These are phyloP conservation scores for Trichopoda pennipes DNA, from an alignment of 2,888 invertebrate species.

Conservation along the genomic window DNA sequence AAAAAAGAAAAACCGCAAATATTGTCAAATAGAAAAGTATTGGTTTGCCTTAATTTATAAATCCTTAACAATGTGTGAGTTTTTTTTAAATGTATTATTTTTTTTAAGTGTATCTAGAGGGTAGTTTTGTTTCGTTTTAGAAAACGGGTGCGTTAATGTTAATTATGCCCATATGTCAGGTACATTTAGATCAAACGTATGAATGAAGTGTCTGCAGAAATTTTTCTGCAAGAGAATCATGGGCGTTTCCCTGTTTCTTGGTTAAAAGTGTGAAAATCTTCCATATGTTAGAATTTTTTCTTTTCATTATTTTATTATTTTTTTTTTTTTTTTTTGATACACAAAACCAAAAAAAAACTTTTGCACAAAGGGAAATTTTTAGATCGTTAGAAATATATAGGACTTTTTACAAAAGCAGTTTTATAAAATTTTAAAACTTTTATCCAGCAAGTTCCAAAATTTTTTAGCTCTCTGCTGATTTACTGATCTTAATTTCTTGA, in stretches of 20 bases:
- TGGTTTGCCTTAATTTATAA: conserved; percentile 45
- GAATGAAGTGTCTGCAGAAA: conserved; percentile 19
- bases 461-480: too few species aligned
- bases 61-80: conserved; percentile 33
- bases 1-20: background rate
- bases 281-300: conserved; percentile 52
- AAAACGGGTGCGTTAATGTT: conserved; percentile 53
- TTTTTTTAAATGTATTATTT: background rate
- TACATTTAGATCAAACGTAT: conserved; percentile 38
- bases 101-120: conserved; percentile 1
- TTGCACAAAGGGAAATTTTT: too few species aligned
- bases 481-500: too few species aligned
- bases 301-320: background rate
- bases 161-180: conserved; percentile 70
- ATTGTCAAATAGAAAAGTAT: background rate
- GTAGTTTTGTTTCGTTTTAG: conserved; percentile 39
- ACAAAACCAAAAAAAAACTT: too few species aligned
- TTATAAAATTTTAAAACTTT: too few species aligned
- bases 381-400: too few species aligned
- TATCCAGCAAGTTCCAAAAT: too few species aligned
- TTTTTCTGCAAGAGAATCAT: conserved; percentile 18
- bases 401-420: too few species aligned
- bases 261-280: conserved; percentile 60
- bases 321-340: background rate
- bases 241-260: conserved; percentile 53